Evolutionary conservation across 2,888 invertebrate species (phyloP).

Genomic region (Nephrotoma appendiculata): DNA sequence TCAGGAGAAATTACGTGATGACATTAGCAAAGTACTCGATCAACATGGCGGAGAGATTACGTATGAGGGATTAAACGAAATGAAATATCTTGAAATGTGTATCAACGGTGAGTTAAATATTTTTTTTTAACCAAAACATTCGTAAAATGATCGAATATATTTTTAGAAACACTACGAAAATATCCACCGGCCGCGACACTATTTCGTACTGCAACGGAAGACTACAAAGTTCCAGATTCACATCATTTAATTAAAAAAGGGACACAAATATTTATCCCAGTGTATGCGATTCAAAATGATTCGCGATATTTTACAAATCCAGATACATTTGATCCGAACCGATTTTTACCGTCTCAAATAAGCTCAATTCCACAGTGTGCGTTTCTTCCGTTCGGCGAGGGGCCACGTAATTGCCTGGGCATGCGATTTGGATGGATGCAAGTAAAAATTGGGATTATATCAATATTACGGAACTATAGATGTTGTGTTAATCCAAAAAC

Average conservation of each 20-base stretch:
- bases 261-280: slow-evolving; percentile 4
- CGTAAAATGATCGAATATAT: background rate
- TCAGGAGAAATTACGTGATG: slow-evolving; percentile 5
- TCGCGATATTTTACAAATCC: slow-evolving; percentile 5
- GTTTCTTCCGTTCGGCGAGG: slow-evolving; percentile 12
- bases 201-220: background rate
- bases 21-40: background rate
- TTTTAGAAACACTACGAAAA: slow-evolving; percentile 5
- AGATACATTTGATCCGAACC: slow-evolving; percentile 5
- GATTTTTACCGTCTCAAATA: slow-evolving; percentile 3
- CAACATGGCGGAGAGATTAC: background rate
- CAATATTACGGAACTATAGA: background rate
- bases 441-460: background rate
- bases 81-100: background rate
- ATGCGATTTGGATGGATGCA: slow-evolving; percentile 12
- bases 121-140: background rate
- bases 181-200: background rate
- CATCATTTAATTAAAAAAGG: slow-evolving; percentile 3
- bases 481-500: background rate
- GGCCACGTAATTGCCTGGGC: slow-evolving; percentile 12
- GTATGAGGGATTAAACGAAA: background rate
- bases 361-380: slow-evolving; percentile 1
- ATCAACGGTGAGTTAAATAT: background rate
- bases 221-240: slow-evolving; percentile 6
- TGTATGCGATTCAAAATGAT: slow-evolving; percentile 5